Conservation (phyloP, 2,888 invertebrate species). For the Ichneumoninae sp. region DNA sequence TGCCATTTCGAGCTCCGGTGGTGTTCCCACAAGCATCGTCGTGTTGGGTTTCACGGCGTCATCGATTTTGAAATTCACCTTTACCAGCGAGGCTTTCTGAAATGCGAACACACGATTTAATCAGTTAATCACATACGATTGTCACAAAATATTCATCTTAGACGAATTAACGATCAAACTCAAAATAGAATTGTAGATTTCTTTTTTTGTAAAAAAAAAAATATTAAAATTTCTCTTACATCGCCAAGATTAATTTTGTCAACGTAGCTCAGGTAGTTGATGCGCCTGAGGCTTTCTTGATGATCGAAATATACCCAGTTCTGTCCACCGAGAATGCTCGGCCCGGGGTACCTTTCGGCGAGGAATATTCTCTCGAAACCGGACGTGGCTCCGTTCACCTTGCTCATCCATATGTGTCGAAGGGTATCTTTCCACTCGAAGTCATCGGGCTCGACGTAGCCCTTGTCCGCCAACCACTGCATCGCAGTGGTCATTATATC, state of each 20-base stretch:
- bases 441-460: constrained; percentile 77
- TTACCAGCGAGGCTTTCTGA: constrained; percentile 82
- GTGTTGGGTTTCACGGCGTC: constrained; percentile 82
- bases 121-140: neutral
- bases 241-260: constrained; percentile 89
- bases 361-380: constrained; percentile 97
- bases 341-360: constrained; percentile 92
- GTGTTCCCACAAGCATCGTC: constrained; percentile 85
- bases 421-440: constrained; percentile 89
- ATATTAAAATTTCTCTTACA: constrained; percentile 85
- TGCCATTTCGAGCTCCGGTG: constrained; percentile 88
- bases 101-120: constrained; percentile 61
- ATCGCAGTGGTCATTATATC: constrained; percentile 76
- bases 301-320: constrained; percentile 94
- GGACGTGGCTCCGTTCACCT: constrained; percentile 92
- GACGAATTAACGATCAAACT: neutral
- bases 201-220: neutral
- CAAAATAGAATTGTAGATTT: neutral
- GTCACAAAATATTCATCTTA: neutral
- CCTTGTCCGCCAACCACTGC: constrained; percentile 75
- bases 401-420: constrained; percentile 91
- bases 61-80: constrained; percentile 83
- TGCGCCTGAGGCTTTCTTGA: constrained; percentile 89
- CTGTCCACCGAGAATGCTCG: constrained; percentile 91
- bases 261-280: constrained; percentile 92